Base-by-base conservation (phyloP, 2,113 vertebrate species). In the Thomomys bottae region DNA sequence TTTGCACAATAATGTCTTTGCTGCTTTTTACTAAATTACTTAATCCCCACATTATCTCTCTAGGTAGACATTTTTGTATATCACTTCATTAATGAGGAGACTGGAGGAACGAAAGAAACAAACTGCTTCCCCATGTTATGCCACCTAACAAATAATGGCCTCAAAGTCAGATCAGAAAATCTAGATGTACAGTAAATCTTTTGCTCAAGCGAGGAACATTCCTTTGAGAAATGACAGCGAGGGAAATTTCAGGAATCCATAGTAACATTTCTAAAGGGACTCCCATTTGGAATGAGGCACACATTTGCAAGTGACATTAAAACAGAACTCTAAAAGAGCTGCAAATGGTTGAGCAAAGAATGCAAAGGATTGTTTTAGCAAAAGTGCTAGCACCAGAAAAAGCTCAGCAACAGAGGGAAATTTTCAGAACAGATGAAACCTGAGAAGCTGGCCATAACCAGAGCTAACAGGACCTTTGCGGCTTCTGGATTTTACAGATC, bases 11-110 rank as follows among this genome's bases (percentile, higher is more conserved):
- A 15, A 54, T 54, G 49, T 54, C 14, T 54, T 23, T 67, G 12
- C 59, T 66, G 28, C 3, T 82, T 57, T 18, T 38, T 54, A 79
- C 70, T 72, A 85, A 82, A 18, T 92, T 20, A n/a, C 36, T 67
- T 73, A 76, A 8, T 66, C 21, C 10, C 87, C 34, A 89, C 0
- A 45, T 28, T 26, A n/a, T 89, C 17, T 3, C 2, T 86, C 82
- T 73, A 77, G n/a, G 10, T 77, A 64, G 24, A 71, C 68, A 68
- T 7, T 81, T 30, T 24, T 32, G 6, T 86, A 14, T 59, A 5
- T 73, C n/a, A 84, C 75, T 85, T 87, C 83, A 42, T 86, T 68
- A 36, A 68, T 85, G 70, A 82, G 30, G 5, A 87, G 76, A 36
- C 17, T n/a, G 3, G 5, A 81, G 4, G 24, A 79, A 2, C 8